These are phyloP conservation scores for Neostethus bicornis DNA, from an alignment of 2,797 vertebrate genomes.

Conservation along the genomic window DNA sequence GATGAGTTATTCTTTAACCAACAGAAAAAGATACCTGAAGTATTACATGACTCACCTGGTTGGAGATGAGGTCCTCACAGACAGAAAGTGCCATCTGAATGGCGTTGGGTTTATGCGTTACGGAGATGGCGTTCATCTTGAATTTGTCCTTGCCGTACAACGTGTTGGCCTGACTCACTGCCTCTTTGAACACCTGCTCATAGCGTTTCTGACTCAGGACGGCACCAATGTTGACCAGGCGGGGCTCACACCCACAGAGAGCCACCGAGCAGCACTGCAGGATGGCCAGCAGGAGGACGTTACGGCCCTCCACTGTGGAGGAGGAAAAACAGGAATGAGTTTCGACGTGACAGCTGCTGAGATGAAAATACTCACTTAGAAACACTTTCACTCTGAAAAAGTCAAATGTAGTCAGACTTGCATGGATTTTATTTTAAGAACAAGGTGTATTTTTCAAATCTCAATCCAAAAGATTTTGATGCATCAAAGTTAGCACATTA, in stretches of 20 bases:
- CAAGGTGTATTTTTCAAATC: too few relatives aligned
- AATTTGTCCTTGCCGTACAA: constrained; percentile 90
- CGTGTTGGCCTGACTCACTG: constrained; percentile 90
- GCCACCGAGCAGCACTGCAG: constrained; percentile 86
- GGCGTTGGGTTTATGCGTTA: constrained; percentile 94
- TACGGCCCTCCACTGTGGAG: constrained; percentile 74
- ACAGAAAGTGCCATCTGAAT: constrained; percentile 98
- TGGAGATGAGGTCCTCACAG: constrained; percentile 96
- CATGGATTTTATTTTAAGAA: too few relatives aligned
- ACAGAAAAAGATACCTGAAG: neutral
- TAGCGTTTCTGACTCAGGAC: constrained; percentile 94
- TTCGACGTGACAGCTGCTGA: too few relatives aligned
- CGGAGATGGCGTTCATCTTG: constrained; percentile 94
- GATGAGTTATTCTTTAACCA: neutral
- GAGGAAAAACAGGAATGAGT: neutral
- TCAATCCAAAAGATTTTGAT: too few relatives aligned
- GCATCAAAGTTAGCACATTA: too few relatives aligned
- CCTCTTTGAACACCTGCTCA: constrained; percentile 93
- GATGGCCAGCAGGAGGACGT: constrained; percentile 83
- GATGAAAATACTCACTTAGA: too few relatives aligned
- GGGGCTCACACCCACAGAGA: constrained; percentile 88
- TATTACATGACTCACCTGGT: constrained; percentile 83
- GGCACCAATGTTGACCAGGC: constrained; percentile 91
- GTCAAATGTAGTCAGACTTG: too few relatives aligned
- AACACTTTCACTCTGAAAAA: too few relatives aligned